Base-by-base conservation (phyloP, 2,113 vertebrate species). In the Himantopus leucocephalus region DNA sequence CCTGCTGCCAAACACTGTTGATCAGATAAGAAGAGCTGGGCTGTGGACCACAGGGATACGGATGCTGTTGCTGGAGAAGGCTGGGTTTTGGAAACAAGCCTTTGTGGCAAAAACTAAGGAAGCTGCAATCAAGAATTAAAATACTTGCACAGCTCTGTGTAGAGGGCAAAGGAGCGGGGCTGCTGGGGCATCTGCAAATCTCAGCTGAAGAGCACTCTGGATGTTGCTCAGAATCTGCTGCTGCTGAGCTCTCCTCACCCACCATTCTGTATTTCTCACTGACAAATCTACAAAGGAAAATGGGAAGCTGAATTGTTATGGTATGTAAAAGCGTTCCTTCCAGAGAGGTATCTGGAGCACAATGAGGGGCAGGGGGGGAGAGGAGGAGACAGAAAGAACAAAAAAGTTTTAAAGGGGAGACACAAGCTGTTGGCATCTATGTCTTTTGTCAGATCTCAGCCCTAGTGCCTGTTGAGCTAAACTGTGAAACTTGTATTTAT, bases 11-110 rank as follows among this genome's bases (percentile, higher is more conserved):
- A 78, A 85, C 8, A 8, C 73, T 89, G 71, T 74, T 86, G 62
- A 91, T 89, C 80, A 94, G 91, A 94, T 93, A 80, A 96, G 74
- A 68, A 68, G 53, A 90, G 58, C 62, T 62, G 86, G 58, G 70
- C 64, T 82, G 30, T 41, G 66, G 66, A 91, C 66, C 32, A 66
- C 39, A 29, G 71, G 34, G 50, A 75, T 24, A 68, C 67, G 45
- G 81, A 48, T 83, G 75, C 53, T 85, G 53, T 87, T 91, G 80
- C 66, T 88, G n/a, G 22, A 82, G 66, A 78, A 88, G 34, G 19
- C 56, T 72, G 39, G 47, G 66, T 34, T 90, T 89, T 91, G 68
- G 89, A 84, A 92, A 94, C 75, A 22, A 84, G 47, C 6, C 21
- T 64, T 72, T 76, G 77, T 70, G 41, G 66, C 62, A 76, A 88